Conservation (phyloP, 2,888 invertebrate genomes). For the Habroteleia sp. region DNA sequence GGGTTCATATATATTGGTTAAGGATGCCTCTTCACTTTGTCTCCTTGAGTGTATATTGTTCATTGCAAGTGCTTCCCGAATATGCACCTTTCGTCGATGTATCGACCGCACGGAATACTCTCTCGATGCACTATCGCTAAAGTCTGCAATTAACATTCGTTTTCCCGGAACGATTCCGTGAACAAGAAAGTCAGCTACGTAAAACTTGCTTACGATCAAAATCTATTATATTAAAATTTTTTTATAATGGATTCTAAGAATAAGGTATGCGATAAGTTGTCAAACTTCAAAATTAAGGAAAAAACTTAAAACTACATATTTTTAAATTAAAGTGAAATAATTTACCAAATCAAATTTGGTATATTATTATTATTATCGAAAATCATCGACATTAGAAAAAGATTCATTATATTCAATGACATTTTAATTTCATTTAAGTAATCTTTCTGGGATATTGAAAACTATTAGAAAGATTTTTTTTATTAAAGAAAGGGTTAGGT, state of each 20-base stretch:
- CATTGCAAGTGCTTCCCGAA: conserved; percentile 33
- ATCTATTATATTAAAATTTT: neutral
- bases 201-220: conserved; percentile 2
- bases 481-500: no score
- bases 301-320: no score
- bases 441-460: no score
- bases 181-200: conserved; percentile 44
- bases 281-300: neutral
- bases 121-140: conserved; percentile 65
- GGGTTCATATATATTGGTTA: conserved; percentile 38
- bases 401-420: no score
- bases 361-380: no score
- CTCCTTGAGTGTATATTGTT: conserved; percentile 44
- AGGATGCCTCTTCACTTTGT: conserved; percentile 39
- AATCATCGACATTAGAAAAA: no score
- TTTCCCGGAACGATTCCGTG: conserved; percentile 24
- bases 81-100: conserved; percentile 35
- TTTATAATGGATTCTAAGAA: no score
- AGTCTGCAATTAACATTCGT: conserved; percentile 70
- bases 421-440: no score
- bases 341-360: no score
- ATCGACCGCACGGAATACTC: conserved; percentile 35
- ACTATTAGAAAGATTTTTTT: no score
- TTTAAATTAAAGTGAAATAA: no score
- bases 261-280: neutral